Conservation (phyloP, 2,888 invertebrate species). For the Eupithecia pulchellata region DNA sequence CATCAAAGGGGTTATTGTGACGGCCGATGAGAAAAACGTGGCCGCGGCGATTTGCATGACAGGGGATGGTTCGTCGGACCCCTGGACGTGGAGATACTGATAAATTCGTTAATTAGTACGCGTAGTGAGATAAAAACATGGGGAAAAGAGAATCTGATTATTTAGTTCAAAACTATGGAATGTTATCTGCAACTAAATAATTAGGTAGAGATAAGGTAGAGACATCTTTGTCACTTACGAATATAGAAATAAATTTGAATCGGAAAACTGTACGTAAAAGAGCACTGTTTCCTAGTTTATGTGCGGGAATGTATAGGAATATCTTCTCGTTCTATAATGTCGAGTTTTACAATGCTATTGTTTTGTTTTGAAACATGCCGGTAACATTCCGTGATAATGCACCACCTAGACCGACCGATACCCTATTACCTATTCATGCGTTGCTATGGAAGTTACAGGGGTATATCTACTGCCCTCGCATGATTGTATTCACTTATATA, state of each 20-base stretch:
- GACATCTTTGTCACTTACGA: neutral
- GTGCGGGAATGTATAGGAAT: too few species aligned
- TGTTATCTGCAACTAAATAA: neutral
- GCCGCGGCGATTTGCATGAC: slow-evolving; percentile 13
- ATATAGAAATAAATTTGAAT: neutral
- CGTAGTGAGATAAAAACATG: neutral
- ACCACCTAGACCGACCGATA: neutral
- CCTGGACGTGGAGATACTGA: neutral
- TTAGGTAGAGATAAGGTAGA: neutral
- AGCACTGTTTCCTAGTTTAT: neutral
- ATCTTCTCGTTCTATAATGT: too few species aligned
- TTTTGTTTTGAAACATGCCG: neutral
- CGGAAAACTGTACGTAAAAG: neutral
- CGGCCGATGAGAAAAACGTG: slow-evolving; percentile 2
- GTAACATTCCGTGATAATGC: neutral
- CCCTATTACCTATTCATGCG: neutral
- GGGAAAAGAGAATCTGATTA: neutral
- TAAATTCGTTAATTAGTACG: neutral
- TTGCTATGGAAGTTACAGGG: neutral
- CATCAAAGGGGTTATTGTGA: slow-evolving; percentile 41
- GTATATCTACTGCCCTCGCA: neutral
- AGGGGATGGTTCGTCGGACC: neutral
- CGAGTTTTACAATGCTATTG: neutral
- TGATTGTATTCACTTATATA: neutral
- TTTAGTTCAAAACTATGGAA: neutral